phyloP scores from a whole-genome alignment of 64 coral and sea anemone species.

The Pachyseris speciosa region DNA sequence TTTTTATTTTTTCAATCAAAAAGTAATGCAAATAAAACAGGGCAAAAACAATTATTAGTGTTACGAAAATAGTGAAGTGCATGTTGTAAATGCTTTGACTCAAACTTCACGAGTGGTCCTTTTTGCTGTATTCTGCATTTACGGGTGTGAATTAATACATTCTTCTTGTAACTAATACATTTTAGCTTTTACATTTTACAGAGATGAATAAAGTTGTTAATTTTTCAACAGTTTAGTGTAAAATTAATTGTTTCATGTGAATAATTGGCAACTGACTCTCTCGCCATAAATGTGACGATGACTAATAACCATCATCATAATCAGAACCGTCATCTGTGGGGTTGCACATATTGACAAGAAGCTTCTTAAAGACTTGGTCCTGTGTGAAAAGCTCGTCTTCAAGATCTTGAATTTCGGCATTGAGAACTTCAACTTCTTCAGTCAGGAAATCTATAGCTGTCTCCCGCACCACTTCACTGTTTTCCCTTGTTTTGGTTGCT shows the following conservation, averaged over 20 bases:
- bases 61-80: neutral
- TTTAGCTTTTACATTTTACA: neutral
- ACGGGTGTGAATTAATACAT: neutral
- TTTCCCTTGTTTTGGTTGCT: slow-evolving; percentile 30
- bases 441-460: slow-evolving; percentile 60
- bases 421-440: slow-evolving; percentile 55
- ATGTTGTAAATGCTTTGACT: neutral
- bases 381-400: slow-evolving; percentile 55
- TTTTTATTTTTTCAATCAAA: slow-evolving; percentile 1
- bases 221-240: neutral
- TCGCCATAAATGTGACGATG: neutral
- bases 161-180: neutral
- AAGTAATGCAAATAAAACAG: slow-evolving; percentile 1
- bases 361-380: slow-evolving; percentile 30
- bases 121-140: neutral
- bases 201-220: slow-evolving; percentile 12
- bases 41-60: neutral
- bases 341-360: neutral
- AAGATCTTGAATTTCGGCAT: slow-evolving; percentile 45
- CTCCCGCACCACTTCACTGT: slow-evolving; percentile 48
- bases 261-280: neutral
- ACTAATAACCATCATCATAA: neutral
- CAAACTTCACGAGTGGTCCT: neutral
- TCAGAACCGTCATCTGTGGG: neutral
- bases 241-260: neutral